phyloP scores from a whole-genome alignment of 2,797 vertebrate genomes.

The Tenualosa thibaudeaui region DNA sequence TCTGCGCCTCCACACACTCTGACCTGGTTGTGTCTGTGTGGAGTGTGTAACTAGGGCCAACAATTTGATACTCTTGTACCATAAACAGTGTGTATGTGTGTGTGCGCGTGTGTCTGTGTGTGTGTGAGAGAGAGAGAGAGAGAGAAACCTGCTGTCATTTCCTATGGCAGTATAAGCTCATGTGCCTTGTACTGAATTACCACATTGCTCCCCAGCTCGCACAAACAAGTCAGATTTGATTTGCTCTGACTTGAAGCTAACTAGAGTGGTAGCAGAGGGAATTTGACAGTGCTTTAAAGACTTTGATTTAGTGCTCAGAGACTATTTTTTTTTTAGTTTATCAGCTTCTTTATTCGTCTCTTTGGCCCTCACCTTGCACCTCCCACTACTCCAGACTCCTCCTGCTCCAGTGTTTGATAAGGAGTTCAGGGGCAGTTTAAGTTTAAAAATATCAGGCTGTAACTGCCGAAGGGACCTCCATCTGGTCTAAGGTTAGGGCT shows the following conservation, averaged over 20 bases:
- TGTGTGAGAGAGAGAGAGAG: neutral
- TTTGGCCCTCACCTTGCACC: neutral
- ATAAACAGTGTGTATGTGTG: neutral
- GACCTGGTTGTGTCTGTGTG: neutral
- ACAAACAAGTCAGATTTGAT: slow-evolving; percentile 37
- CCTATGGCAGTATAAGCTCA: slow-evolving; percentile 25
- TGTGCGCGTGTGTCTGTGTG: neutral
- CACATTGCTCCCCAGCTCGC: slow-evolving; percentile 28
- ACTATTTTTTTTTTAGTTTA: neutral
- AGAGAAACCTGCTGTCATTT: slow-evolving; percentile 3
- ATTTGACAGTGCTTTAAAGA: neutral
- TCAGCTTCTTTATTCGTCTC: neutral
- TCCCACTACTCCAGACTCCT: neutral
- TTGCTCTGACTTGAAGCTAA: slow-evolving; percentile 22
- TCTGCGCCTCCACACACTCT: neutral
- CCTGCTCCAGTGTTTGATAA: neutral
- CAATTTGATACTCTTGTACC: slow-evolving; percentile 9
- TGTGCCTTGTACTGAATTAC: slow-evolving; percentile 24
- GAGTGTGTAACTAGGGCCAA: neutral
- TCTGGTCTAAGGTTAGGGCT: neutral
- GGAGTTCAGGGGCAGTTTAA: neutral
- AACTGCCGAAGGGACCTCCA: neutral
- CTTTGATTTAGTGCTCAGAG: neutral
- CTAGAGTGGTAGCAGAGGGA: slow-evolving; percentile 11
- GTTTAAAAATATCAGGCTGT: neutral